Conservation (phyloP, 1,140 invertebrate genomes). For the Dinoponera quadriceps region DNA sequence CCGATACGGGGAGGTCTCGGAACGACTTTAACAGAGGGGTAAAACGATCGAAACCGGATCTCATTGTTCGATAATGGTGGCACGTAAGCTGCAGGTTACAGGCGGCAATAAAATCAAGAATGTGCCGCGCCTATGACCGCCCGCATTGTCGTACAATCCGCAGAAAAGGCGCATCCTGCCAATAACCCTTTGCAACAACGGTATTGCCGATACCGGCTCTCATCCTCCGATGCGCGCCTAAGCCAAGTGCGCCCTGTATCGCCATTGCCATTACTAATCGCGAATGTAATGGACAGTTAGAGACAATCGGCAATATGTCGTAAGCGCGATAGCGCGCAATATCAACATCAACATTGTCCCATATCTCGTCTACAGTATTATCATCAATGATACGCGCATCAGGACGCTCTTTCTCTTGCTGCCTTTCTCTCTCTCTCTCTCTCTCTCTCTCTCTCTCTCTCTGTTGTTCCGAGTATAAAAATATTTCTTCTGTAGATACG, state of each 20-base stretch:
- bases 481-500: no score
- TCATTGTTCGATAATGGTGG: slow-evolving; percentile 65
- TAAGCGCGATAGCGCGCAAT: neutral
- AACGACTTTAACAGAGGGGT: slow-evolving; percentile 40
- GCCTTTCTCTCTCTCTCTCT: neutral
- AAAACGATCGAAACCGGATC: slow-evolving; percentile 63
- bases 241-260: neutral
- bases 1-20: slow-evolving; percentile 41
- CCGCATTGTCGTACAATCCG: slow-evolving; percentile 33
- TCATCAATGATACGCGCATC: no score
- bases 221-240: neutral
- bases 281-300: neutral
- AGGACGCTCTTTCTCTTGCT: neutral
- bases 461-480: no score
- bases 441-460: no score
- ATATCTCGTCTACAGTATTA: no score
- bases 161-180: slow-evolving; percentile 15
- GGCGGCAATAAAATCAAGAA: slow-evolving; percentile 55
- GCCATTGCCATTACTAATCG: neutral
- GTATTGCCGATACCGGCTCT: slow-evolving; percentile 16
- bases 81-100: slow-evolving; percentile 56
- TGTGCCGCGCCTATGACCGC: slow-evolving; percentile 42
- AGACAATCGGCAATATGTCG: slow-evolving; percentile 5
- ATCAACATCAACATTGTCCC: neutral
- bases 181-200: slow-evolving; percentile 35